Conservation (phyloP, 2,888 invertebrate genomes). For the Lasioglossum zephyrum region DNA sequence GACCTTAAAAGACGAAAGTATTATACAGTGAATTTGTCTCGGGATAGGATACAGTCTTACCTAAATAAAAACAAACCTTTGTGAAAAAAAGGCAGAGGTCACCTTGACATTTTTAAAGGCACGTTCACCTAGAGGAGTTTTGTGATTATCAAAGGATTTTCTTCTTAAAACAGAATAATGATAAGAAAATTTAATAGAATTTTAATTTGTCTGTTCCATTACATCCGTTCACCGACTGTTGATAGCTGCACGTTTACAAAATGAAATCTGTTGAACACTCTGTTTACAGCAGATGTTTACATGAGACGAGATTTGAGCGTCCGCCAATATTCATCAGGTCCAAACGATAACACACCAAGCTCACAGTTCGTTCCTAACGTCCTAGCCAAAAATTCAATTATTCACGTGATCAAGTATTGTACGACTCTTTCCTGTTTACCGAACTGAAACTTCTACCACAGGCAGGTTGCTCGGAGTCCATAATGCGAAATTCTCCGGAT, state of each 20-base stretch:
- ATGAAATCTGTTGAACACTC: conserved; percentile 6
- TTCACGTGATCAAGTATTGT: background rate
- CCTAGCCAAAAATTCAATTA: background rate
- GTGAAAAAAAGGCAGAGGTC: background rate
- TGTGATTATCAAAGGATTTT: background rate
- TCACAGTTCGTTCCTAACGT: background rate
- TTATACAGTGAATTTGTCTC: background rate
- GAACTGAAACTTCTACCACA: too few relatives aligned
- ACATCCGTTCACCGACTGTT: background rate
- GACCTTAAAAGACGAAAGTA: background rate
- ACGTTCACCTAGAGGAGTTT: background rate
- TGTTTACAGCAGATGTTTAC: background rate
- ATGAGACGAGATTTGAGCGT: background rate
- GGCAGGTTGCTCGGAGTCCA: background rate
- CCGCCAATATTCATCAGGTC: background rate
- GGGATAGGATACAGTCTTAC: too few relatives aligned
- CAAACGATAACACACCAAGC: conserved; percentile 8
- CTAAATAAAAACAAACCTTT: background rate
- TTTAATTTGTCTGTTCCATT: background rate
- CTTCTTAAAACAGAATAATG: too few relatives aligned
- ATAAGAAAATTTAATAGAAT: background rate
- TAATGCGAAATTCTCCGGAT: background rate
- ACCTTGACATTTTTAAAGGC: background rate
- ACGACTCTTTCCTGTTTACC: background rate
- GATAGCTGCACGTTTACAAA: background rate